Base-by-base conservation (phyloP, 1,140 invertebrate genomes). In the Leptestheria dahalacensis region DNA sequence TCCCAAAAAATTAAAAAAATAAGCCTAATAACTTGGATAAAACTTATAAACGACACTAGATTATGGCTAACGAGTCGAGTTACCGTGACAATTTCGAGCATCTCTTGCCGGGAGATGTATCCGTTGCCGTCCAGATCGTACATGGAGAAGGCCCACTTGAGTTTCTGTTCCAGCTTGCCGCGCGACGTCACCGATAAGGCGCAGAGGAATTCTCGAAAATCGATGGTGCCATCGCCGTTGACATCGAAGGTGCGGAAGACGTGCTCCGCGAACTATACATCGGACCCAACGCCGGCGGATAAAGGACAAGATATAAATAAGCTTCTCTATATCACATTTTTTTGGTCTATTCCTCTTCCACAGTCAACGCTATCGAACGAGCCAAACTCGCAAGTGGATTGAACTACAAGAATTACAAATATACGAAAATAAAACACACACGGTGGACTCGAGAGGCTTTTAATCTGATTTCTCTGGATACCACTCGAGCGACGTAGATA, bases 91-190 rank as follows among this genome's bases (percentile, higher is more conserved):
- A 95, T 95, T 80, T 94, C 91, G 48, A 95, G 78, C 91, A 95
- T 95, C 77, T 95, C 91, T 70, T 93, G 88, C 62, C 90, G 76
- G 49, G 90, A 94, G 71, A 95, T 95, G 73, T 89, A 94, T 11
- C 90, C 91, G 69, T 94, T 93, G 58, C 89, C 90, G 73, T 95
- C 91, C 55, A 94, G 78, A 72, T 94, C 91, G 73, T 94, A 95
- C 90, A 95, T 95, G 63, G 85, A 90, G 77, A 97, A 98, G 48
- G 94, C 93, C 92, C 93, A 97, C 74, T 91, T 90, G 23, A 98
- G 77, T 74, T 98, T 97, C 74, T 97, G 91, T 71, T 98, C 93
- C 65, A 97, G 78, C 75, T 95, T 95, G 50, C 93, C 94, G 60
- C 91, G 80, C 15, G 91, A 95, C 41, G 92, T 96, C 24, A 96